Evolutionary conservation across 2,113 vertebrate genomes (phyloP).

Genomic region (Clupea harengus): DNA sequence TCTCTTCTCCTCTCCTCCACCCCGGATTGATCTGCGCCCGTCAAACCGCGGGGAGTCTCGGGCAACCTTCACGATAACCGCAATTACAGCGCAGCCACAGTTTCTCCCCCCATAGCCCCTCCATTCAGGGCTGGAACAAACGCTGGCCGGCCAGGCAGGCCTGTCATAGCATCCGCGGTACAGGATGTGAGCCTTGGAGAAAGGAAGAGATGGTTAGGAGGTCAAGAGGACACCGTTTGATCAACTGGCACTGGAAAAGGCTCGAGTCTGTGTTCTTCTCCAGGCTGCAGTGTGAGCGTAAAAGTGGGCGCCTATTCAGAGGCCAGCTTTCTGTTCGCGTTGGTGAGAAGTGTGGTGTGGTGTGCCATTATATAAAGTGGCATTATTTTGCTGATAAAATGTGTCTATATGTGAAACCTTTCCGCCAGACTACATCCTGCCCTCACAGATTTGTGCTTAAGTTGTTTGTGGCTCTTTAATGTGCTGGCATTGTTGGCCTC

Average conservation of each 20-base stretch:
- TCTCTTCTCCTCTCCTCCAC: constrained; percentile 56
- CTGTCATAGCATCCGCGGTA: neutral
- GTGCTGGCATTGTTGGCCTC: too few relatives aligned
- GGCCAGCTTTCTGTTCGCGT: neutral
- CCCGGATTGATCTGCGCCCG: constrained; percentile 59
- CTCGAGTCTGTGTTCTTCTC: neutral
- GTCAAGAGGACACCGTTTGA: neutral
- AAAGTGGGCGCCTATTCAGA: neutral
- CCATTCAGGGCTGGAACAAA: neutral
- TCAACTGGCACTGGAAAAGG: neutral
- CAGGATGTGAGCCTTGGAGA: neutral
- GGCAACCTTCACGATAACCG: constrained; percentile 63
- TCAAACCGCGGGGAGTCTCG: constrained; percentile 49
- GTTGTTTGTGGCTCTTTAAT: too few relatives aligned
- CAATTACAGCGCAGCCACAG: constrained; percentile 16
- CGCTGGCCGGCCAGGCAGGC: neutral
- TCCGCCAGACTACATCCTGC: neutral
- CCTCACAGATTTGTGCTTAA: neutral
- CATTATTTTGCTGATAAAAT: neutral
- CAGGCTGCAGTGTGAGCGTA: neutral
- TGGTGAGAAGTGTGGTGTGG: neutral
- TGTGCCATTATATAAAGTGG: neutral
- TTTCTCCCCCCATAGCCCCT: constrained; percentile 14
- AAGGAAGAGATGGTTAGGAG: neutral
- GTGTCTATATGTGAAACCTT: neutral